Base-by-base conservation (phyloP, 2,888 invertebrate species). In the Xanthostigma xanthostigma region DNA sequence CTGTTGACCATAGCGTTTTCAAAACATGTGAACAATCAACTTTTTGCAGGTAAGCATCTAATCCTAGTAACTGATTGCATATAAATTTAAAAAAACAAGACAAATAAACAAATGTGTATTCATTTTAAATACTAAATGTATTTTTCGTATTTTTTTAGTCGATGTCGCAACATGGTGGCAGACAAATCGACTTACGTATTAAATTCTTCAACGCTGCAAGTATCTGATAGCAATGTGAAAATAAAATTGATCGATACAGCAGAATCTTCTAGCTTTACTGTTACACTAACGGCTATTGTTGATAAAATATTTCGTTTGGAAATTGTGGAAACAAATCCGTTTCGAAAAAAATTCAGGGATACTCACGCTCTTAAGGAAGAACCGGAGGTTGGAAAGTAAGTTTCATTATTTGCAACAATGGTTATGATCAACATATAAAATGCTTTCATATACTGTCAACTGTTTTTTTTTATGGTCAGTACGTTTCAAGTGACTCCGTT, bases 11-110 rank as follows among this genome's bases (percentile, higher is more conserved):
- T 60, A 84, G 81, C 58, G 92, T 90, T 69, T 96, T 96, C 64
- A 95, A 94, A 70, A 84, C 86, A 53, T 96, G 95, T 64, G 90
- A 94, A 12, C 94, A 95, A 66, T 91, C 92, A 62, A 91, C 93
- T 53, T 96, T 95, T 66, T 95, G 95, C 74, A 84, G 84, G 88
- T 88, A 70, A 70, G 72, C 2, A 17, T 17, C 4, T 17, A n/a
- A n/a, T n/a, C n/a, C n/a, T n/a, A n/a, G n/a, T n/a, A n/a, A n/a
- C n/a, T n/a, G n/a, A n/a, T n/a, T n/a, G n/a, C n/a, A n/a, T n/a
- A n/a, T n/a, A n/a, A n/a, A n/a, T n/a, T n/a, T n/a, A n/a, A n/a
- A n/a, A n/a, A n/a, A n/a, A n/a, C n/a, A n/a, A n/a, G n/a, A n/a
- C n/a, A n/a, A n/a, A n/a, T n/a, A n/a, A n/a, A n/a, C n/a, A n/a